These are phyloP conservation scores for Isotomurus palustris DNA, from an alignment of 2,888 invertebrate genomes.

Conservation along the genomic window DNA sequence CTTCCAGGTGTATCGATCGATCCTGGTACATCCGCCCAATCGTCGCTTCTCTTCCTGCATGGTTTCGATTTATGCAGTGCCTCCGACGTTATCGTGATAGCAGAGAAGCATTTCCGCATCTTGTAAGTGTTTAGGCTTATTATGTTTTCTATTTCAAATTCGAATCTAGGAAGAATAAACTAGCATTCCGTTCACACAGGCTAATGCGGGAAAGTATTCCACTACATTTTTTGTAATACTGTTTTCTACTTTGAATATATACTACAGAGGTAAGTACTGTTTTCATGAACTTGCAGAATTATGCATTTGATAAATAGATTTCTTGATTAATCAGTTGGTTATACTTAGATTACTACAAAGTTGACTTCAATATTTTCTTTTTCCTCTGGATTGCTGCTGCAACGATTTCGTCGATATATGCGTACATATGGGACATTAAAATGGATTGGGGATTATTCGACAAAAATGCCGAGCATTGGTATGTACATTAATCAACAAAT, in stretches of 20 bases:
- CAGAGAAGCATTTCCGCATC: slow-evolving; percentile 87
- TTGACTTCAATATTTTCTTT: slow-evolving; percentile 66
- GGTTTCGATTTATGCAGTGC: slow-evolving; percentile 95
- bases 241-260: slow-evolving; percentile 67
- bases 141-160: not conserved
- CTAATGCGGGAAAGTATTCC: slow-evolving; percentile 97
- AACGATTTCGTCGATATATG: slow-evolving; percentile 84
- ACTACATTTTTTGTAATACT: slow-evolving; percentile 93
- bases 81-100: slow-evolving; percentile 91
- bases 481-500: not conserved
- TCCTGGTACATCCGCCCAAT: slow-evolving; percentile 73
- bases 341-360: slow-evolving; percentile 25
- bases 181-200: slow-evolving; percentile 48
- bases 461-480: slow-evolving; percentile 71
- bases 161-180: not conserved
- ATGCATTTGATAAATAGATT: not conserved
- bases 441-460: slow-evolving; percentile 99
- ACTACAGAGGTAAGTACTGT: slow-evolving; percentile 58
- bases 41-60: slow-evolving; percentile 89
- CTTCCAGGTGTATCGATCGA: slow-evolving; percentile 64
- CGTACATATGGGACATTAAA: slow-evolving; percentile 96
- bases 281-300: not conserved
- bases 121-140: slow-evolving; percentile 50
- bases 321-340: not conserved
- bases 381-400: slow-evolving; percentile 85